These are phyloP conservation scores for Brachypterus glaber DNA, from an alignment of 2,888 invertebrate species.

Conservation along the genomic window DNA sequence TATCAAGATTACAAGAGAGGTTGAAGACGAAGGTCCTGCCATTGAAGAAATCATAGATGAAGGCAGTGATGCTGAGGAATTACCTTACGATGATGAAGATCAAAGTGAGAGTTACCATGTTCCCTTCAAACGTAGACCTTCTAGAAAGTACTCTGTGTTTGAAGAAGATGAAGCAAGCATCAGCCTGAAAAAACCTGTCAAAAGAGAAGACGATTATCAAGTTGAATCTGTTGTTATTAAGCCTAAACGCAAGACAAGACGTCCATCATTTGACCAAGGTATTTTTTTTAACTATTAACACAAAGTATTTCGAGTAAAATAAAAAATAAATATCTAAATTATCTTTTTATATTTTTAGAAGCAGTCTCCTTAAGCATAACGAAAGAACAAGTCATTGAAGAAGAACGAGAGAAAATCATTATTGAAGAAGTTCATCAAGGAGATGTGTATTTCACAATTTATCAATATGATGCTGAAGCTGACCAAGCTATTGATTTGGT, in stretches of 20 bases:
- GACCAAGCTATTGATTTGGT: constrained; percentile 81
- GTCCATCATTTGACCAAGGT: constrained; percentile 60
- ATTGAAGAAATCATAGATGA: constrained; percentile 58
- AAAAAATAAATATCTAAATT: not conserved
- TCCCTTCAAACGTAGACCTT: constrained; percentile 41
- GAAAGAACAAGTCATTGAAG: constrained; percentile 35
- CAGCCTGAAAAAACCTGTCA: constrained; percentile 42
- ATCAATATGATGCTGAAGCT: constrained; percentile 77
- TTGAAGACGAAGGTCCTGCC: constrained; percentile 51
- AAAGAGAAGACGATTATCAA: constrained; percentile 42
- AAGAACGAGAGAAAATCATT: constrained; percentile 32
- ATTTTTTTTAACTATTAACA: constrained; percentile 19
- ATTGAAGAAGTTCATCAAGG: constrained; percentile 53
- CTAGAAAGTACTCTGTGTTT: constrained; percentile 50
- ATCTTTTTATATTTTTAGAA: constrained; percentile 31
- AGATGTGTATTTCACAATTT: constrained; percentile 73
- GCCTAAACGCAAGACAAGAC: constrained; percentile 58
- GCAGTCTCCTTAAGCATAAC: constrained; percentile 41
- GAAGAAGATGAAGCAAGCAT: constrained; percentile 54
- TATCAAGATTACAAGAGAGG: constrained; percentile 57
- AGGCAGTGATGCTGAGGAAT: constrained; percentile 48
- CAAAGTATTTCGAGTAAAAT: not conserved
- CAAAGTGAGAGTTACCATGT: constrained; percentile 45
- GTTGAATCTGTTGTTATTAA: constrained; percentile 63
- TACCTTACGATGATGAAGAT: constrained; percentile 47